Evolutionary conservation across 2,797 vertebrate species (phyloP).

Genomic region (Manis crassicaudata): DNA sequence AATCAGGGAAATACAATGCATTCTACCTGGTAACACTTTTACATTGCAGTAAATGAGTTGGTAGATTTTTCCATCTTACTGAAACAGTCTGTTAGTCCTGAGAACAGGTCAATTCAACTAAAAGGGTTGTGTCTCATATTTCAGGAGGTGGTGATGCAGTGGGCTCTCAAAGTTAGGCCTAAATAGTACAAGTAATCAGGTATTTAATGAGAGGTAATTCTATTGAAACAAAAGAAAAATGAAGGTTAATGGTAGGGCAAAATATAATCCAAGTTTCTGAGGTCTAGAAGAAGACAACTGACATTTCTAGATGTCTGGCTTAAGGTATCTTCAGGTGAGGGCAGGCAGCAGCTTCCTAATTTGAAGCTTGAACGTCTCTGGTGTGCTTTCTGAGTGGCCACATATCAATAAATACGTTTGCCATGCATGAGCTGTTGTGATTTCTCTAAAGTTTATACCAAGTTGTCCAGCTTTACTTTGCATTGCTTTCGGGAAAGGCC

Average conservation of each 20-base stretch:
- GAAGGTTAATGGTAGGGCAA: background rate
- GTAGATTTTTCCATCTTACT: background rate
- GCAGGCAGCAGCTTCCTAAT: background rate
- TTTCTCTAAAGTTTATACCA: background rate
- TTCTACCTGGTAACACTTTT: background rate
- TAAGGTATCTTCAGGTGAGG: background rate
- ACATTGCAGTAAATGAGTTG: background rate
- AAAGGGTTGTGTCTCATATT: background rate
- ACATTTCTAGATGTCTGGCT: background rate
- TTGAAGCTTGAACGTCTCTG: background rate
- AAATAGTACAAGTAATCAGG: background rate
- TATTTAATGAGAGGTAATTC: background rate
- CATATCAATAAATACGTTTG: background rate
- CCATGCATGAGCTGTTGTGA: background rate
- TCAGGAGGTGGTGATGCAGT: background rate
- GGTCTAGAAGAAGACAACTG: background rate
- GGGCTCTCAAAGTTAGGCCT: background rate
- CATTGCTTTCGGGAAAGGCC: background rate
- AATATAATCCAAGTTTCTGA: background rate
- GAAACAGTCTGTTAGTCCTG: background rate
- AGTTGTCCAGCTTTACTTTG: background rate
- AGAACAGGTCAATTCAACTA: background rate
- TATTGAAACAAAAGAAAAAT: background rate
- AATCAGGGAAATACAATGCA: no score
- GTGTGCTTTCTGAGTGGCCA: background rate